Evolutionary conservation across 1,140 invertebrate species (phyloP), one percentile per base, ranked within the genome.

Genomic region (Gryon sp.): DNA sequence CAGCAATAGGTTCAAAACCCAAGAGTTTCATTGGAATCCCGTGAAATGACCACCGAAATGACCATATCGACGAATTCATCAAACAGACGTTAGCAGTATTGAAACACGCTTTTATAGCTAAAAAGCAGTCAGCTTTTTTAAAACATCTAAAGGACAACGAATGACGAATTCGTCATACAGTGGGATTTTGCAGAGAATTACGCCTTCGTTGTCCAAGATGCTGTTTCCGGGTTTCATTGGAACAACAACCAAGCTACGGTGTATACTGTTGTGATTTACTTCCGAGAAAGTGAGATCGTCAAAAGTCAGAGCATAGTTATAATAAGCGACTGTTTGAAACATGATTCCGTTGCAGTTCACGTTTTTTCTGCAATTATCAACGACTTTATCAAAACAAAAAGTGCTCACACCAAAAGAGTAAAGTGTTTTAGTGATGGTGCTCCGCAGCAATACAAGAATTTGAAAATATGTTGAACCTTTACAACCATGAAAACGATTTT

Each of bases 361-460:
- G 36, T 62, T n/a, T 78, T 80, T 38, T 8, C 55, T 46, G 34
- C 68, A 19, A 55, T 80, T 36, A 45, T 76, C 2, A 52, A 60
- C 8, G 60, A 73, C 0, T 74, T 50, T 26, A 34, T 69, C 14
- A 69, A 73, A 59, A 32, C 65, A 32, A 28, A 66, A 52, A 59
- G 11, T 50, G 7, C 1, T 28, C 12, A 18, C 38, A 19, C 40
- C 16, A 60, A 76, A 68, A 68, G 55, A 65, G n/a, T 68, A 12
- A 57, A 26, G 48, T 83, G 79, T 14, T 69, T 76, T 19, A 62
- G 52, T 11, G 78, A 82, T 30, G 63, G 69, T 19, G 74, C 57
- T 1, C 46, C 68, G 5, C 69, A 74, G 28, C 79, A 80, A 30
- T 83, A 77, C 46, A 85, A 85, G 75, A 84, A 85, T 59, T 59